Evolutionary conservation across 2,113 vertebrate genomes (phyloP), one percentile per base, ranked within the genome.

Genomic region (Lynx canadensis): DNA sequence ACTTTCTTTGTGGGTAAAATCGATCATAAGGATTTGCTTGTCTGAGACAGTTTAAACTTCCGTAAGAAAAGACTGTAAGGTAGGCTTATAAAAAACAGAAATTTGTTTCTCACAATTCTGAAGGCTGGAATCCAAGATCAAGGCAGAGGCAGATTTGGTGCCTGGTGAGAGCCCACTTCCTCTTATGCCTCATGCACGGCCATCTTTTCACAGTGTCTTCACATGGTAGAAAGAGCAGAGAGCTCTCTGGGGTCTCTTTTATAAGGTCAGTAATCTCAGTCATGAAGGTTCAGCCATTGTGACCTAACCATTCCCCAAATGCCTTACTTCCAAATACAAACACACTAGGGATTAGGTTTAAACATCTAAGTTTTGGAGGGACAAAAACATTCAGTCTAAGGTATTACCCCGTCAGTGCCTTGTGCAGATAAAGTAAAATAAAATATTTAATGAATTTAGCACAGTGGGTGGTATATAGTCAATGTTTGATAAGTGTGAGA

Each of bases 381-480:
- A 23, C 13, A 18, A 21, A 83, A 76, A 60, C 3, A 78, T 83
- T 60, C 23, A 78, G 31, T 33, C 84, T 84, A 69, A 21, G 48
- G 2, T 78, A 19, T 68, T 38, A 57, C 4, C 5, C 50, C 12
- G n/a, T 57, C 8, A 38, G 2, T 73, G 71, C 50, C 36, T 69
- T 74, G 3, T 82, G 48, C 71, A 81, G 4, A 71, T 57, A 73
- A 71, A 52, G 7, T 52, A 2, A 71, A 82, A 90, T 27, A 41
- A 91, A 87, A 41, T 6, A 55, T 41, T 81, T 57, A 3, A 73
- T 11, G 4, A 7, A 38, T 50, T 74, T 84, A 73, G 1, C 14
- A 48, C n/a, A 66, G 3, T 50, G 4, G 10, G 5, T 65, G 50
- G 13, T 9, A 66, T 0, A 78, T 50, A 33, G 0, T 27, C 1